phyloP scores from a whole-genome alignment of 2,113 vertebrate species.

The Porphyrio hochstetteri region DNA sequence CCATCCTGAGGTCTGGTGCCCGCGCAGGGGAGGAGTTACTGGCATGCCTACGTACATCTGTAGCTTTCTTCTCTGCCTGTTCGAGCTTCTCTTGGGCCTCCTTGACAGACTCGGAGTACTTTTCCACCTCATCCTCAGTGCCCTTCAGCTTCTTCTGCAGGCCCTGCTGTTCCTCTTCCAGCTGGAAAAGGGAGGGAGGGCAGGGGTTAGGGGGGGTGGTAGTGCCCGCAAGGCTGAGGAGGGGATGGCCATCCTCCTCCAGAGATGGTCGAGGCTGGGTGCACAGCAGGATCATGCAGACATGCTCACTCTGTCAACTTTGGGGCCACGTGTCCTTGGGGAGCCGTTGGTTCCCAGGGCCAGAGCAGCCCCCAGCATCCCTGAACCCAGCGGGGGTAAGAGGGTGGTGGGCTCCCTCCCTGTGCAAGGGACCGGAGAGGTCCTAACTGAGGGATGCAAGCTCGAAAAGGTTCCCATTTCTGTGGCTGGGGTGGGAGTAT shows the following conservation, averaged over 20 bases:
- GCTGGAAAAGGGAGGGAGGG: slow-evolving; percentile 63
- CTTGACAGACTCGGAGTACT: slow-evolving; percentile 94
- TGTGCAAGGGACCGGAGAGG: background rate
- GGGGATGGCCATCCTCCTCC: background rate
- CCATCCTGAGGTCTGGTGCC: background rate
- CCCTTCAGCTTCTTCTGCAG: slow-evolving; percentile 98
- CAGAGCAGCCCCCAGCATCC: background rate
- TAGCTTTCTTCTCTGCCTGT: slow-evolving; percentile 94
- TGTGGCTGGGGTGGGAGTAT: fast-evolving
- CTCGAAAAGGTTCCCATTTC: background rate
- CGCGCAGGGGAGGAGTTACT: background rate
- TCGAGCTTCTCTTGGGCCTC: slow-evolving; percentile 98
- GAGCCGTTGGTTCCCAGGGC: background rate
- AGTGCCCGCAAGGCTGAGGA: background rate
- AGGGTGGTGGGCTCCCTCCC: background rate
- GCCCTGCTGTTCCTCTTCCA: slow-evolving; percentile 93
- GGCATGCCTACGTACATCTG: slow-evolving; percentile 81
- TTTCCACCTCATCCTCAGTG: slow-evolving; percentile 96
- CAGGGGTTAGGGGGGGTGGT: fast-evolving
- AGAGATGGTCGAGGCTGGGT: background rate
- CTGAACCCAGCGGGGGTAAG: background rate
- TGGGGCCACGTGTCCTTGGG: fast-evolving
- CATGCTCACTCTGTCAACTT: background rate
- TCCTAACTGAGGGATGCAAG: background rate
- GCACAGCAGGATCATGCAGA: background rate